Percentiles rank a stretch among this genome's conserved stretches.
Conservation (phyloP, 2,797 vertebrate genomes). For the Rhodeus uyekii region DNA sequence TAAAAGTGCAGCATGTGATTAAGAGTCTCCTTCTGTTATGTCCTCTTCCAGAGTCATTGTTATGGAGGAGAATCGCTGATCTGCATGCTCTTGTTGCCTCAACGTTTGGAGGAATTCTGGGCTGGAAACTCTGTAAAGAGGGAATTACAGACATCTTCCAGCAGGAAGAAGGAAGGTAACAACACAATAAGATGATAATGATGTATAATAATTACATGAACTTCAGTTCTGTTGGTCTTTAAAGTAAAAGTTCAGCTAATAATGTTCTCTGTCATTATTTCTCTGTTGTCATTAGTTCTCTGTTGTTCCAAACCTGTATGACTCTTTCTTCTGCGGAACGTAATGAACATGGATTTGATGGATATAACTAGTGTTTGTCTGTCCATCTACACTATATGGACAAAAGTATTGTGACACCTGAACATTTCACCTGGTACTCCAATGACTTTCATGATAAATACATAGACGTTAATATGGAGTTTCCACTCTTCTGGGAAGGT, state of each 20-base stretch:
- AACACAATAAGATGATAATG: background rate
- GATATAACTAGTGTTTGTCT: too few relatives aligned
- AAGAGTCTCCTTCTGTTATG: too few relatives aligned
- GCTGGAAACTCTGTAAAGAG: constrained; percentile 67
- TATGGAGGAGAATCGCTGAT: constrained; percentile 74
- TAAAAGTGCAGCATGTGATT: too few relatives aligned
- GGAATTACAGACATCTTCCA: constrained; percentile 69
- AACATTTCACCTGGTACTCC: too few relatives aligned
- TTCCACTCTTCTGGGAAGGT: too few relatives aligned
- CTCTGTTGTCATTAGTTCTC: too few relatives aligned
- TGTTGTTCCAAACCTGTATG: background rate
- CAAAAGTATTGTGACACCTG: background rate
- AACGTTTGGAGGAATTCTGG: constrained; percentile 63
- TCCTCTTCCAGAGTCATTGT: constrained; percentile 64
- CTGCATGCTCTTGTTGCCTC: constrained; percentile 70
- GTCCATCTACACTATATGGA: background rate
- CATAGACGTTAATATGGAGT: too few relatives aligned
- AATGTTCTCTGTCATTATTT: background rate
- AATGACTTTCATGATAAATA: too few relatives aligned
- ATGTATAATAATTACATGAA: too few relatives aligned
- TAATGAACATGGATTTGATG: background rate
- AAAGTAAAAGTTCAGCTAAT: background rate
- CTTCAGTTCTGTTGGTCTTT: background rate
- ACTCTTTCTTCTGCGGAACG: too few relatives aligned
- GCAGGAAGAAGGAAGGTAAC: constrained; percentile 77